These are phyloP conservation scores for Drosophila tristis DNA, from an alignment of 1,140 invertebrate species.

Conservation along the genomic window DNA sequence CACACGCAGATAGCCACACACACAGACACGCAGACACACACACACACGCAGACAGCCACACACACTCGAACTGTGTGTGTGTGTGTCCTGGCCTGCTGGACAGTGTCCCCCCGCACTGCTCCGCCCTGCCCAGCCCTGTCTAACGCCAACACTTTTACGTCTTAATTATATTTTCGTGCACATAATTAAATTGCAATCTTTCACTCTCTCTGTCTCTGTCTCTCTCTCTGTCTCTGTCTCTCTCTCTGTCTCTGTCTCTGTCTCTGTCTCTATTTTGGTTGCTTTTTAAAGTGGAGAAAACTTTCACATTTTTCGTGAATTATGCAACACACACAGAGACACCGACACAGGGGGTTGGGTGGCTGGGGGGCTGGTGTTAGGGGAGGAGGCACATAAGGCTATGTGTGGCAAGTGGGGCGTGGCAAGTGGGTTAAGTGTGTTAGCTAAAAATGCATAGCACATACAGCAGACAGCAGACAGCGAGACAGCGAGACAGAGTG, in stretches of 20 bases:
- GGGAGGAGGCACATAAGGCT: neutral
- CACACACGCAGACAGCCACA: too few species aligned
- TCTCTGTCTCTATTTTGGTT: slow-evolving; percentile 39
- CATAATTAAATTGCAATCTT: slow-evolving; percentile 48
- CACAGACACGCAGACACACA: too few species aligned
- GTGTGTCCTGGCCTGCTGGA: too few species aligned
- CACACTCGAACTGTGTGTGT: slow-evolving; percentile 8
- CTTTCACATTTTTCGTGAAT: slow-evolving; percentile 59
- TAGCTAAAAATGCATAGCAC: slow-evolving; percentile 73
- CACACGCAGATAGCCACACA: too few species aligned
- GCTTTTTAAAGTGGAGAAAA: slow-evolving; percentile 68
- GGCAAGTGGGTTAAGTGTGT: slow-evolving; percentile 70
- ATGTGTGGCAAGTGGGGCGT: slow-evolving; percentile 24
- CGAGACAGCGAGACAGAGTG: slow-evolving; percentile 9
- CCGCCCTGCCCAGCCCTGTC: neutral
- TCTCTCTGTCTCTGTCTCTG: slow-evolving; percentile 12
- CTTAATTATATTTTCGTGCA: slow-evolving; percentile 43
- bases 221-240: slow-evolving; percentile 15
- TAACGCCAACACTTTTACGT: slow-evolving; percentile 34
- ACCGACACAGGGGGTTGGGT: neutral
- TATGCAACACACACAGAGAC: slow-evolving; percentile 53
- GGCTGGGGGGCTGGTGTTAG: too few species aligned
- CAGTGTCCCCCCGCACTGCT: too few species aligned
- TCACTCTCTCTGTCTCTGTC: slow-evolving; percentile 8
- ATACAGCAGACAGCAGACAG: slow-evolving; percentile 29